Evolutionary conservation across 2,797 vertebrate species (phyloP), one percentile per base, ranked within the genome.

Genomic region (Rhyacichthys aspro): DNA sequence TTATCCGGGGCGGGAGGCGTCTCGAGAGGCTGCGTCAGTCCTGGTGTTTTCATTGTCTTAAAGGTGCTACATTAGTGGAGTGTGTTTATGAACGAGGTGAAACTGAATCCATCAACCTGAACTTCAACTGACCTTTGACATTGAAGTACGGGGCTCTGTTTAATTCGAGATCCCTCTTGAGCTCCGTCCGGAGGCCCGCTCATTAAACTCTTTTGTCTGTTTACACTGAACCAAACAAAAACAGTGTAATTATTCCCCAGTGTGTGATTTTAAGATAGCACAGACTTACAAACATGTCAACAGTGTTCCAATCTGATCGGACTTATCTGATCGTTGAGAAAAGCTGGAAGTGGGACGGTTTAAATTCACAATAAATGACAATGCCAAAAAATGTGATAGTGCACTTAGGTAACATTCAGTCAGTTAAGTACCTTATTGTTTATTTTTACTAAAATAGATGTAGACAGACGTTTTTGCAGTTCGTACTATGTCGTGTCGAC

Each of bases 31-130:
- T 68, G 50, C 15, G 18, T 34, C 61, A 63, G 34, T 28, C 18
- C 10, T 10, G 57, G 47, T 18, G 53, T 57, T 78, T 69, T 63
- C 60, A 43, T 58, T 73, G 54, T 76, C 12, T 56, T 6, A 14
- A 48, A 57, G 18, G 36, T 65, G 45, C 11, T 9, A 50, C 43
- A 47, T 61, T 36, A 49, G 43, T 52, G 39, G 48, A 34, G 9
- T n/a, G 1, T 62, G 56, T 65, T 83, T 63, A 52, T 71, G 38
- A 46, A 9, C 47, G n/a, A 43, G 37, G 18, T 33, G 52, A 37
- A 55, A 58, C 45, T 19, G 2, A 11, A 23, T 42, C 1, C 15
- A 15, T 49, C 42, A 32, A 47, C 34, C 7, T 63, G 43, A 48
- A 52, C 50, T 54, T 56, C 9, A 60, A 6, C 32, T 15, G 11